Evolutionary conservation across 2,888 invertebrate species (phyloP).

Genomic region (Heliconius charithonia): DNA sequence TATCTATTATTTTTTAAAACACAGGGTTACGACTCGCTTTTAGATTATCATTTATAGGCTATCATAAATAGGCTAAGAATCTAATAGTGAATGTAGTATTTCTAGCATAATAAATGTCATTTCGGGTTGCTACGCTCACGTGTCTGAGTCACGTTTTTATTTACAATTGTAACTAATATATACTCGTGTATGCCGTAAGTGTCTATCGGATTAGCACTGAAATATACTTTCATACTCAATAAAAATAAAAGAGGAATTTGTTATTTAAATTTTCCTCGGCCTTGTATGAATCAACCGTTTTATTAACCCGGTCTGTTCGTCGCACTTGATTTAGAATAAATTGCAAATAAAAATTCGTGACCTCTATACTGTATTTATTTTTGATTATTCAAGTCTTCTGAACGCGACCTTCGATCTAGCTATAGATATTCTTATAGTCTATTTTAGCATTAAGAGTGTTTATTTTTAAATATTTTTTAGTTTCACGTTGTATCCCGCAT

Average conservation of each 20-base stretch:
- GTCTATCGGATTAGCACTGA: slow-evolving; percentile 17
- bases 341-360: slow-evolving; percentile 46
- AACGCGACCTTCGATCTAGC: slow-evolving; percentile 12
- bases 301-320: slow-evolving; percentile 42
- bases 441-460: background rate
- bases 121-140: background rate
- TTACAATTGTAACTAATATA: slow-evolving; percentile 24
- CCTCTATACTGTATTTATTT: slow-evolving; percentile 44
- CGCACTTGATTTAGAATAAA: slow-evolving; percentile 43
- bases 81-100: slow-evolving; percentile 5
- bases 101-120: slow-evolving; percentile 24
- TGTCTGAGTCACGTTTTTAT: slow-evolving; percentile 22
- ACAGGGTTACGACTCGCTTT: background rate
- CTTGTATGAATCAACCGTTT: slow-evolving; percentile 46
- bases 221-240: slow-evolving; percentile 29
- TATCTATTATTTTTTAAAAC: background rate
- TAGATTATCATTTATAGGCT: background rate
- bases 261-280: slow-evolving; percentile 31
- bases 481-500: too few relatives aligned
- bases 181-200: slow-evolving; percentile 6
- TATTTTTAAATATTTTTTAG: background rate
- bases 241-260: slow-evolving; percentile 34
- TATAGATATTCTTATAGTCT: background rate
- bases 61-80: slow-evolving; percentile 19
- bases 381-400: slow-evolving; percentile 35